A percentile compares a stretch with the other conserved stretches of the same genome.
Evolutionary conservation across 2,888 invertebrate genomes (phyloP).

Genomic region (Tryphoninae sp.): DNA sequence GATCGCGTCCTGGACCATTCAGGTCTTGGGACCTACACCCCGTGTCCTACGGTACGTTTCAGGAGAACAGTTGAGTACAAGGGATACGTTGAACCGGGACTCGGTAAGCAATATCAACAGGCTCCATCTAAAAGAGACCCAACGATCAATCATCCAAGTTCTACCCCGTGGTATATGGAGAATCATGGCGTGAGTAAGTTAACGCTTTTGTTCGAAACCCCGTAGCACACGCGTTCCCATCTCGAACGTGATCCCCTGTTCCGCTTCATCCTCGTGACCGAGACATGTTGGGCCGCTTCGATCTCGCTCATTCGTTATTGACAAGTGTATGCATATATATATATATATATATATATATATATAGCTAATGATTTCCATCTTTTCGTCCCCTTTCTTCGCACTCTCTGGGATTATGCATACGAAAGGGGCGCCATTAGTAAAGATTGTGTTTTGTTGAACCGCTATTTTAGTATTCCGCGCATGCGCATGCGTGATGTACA

Average conservation of each 20-base stretch:
- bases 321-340: conserved; percentile 19
- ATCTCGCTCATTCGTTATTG: conserved; percentile 40
- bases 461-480: not conserved
- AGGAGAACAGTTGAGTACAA: not conserved
- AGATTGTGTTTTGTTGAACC: conserved; percentile 19
- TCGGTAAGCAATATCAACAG: conserved; percentile 73
- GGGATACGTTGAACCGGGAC: conserved; percentile 11
- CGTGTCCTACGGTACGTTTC: conserved; percentile 57
- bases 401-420: not conserved
- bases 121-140: conserved; percentile 73
- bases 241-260: conserved; percentile 9
- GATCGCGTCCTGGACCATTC: not conserved
- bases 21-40: conserved; percentile 53
- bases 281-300: conserved; percentile 6
- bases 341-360: not conserved
- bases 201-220: conserved; percentile 75
- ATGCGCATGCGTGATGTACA: not conserved
- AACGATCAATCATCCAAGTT: conserved; percentile 77
- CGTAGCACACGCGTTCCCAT: conserved; percentile 6
- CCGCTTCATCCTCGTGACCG: conserved; percentile 13
- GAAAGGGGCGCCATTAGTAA: not conserved
- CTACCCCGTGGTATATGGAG: not conserved
- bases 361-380: conserved; percentile 16
- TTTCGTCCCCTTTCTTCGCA: conserved; percentile 23
- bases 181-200: conserved; percentile 34